Base-by-base conservation (phyloP, 2,888 invertebrate genomes). In the Synergus itoensis region DNA sequence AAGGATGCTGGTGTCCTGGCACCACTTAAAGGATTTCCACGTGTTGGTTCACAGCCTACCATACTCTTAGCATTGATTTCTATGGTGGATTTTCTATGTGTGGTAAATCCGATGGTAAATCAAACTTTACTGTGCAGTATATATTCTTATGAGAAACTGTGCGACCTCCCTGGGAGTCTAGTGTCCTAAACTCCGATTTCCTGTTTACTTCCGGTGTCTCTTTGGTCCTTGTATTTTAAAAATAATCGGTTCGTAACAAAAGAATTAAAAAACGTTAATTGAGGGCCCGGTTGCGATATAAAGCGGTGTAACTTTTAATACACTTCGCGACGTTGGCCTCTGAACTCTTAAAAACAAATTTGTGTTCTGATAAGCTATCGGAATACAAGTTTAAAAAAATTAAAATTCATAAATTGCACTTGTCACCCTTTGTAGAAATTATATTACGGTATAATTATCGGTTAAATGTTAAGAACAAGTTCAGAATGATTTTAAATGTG, bases 151-250 rank as follows among this genome's bases (percentile, higher is more conserved):
- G 18, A 28, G 53, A 53, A 28, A 43, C 36, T 18, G 73, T 73
- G 73, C 53, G 63, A 89, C 88, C 89, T 89, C 88, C 81, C 78
- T 80, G 36, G 60, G 77, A 18, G 69, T 82, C 87, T 90, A 84
- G 83, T 87, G 83, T 69, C 90, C 89, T 89, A 84, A 83, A 78
- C 82, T 78, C 53, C 9, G 60, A 85, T 86, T 89, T 90, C 88
- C 89, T 88, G 87, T 82, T 85, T 85, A 77, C 84, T 84, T 88
- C 87, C 89, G 87, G 87, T 87, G 77, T 85, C 82, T 79, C 45
- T 60, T 73, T 76, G 77, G 62, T 28, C 11, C 43, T 11, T 11
- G 43, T 43, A 43, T 43, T 11, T 43, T 43, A 43, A 11, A 8
- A 11, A 8, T 43, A 43, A 11, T 43, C 9, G 0, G 8, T 8